A percentile compares a stretch with the other conserved stretches of the same genome.
These are phyloP conservation scores for Troides oblongomaculatus DNA, from an alignment of 2,888 invertebrate genomes.

Conservation along the genomic window DNA sequence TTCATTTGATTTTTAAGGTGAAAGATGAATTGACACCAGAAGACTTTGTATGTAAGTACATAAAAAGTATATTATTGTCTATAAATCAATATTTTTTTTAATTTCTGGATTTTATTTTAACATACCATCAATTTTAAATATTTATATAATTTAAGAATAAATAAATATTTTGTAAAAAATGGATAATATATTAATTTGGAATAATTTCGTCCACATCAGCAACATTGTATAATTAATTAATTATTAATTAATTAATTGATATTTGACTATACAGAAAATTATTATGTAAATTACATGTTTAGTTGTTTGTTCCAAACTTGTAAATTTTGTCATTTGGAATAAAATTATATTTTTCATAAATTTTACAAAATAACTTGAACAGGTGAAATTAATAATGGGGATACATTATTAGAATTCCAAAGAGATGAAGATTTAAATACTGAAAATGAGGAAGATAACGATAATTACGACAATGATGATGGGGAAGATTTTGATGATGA, in stretches of 20 bases:
- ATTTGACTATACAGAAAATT: too few relatives aligned
- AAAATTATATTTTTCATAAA: background rate
- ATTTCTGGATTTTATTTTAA: too few relatives aligned
- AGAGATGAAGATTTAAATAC: slow-evolving; percentile 41
- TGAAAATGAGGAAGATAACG: slow-evolving; percentile 35
- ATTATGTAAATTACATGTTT: too few relatives aligned
- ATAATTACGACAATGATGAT: slow-evolving; percentile 38
- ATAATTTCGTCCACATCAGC: too few relatives aligned
- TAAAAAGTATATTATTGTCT: background rate
- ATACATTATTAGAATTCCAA: slow-evolving; percentile 46
- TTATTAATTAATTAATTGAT: too few relatives aligned
- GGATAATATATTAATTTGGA: too few relatives aligned
- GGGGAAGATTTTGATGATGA: slow-evolving; percentile 41
- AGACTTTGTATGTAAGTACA: slow-evolving; percentile 64
- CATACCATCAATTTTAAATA: too few relatives aligned
- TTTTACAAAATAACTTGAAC: slow-evolving; percentile 28
- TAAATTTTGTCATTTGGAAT: background rate
- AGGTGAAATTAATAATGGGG: slow-evolving; percentile 55
- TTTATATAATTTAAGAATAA: too few relatives aligned
- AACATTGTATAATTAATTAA: too few relatives aligned
- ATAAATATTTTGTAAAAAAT: too few relatives aligned
- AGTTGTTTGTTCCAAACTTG: too few relatives aligned
- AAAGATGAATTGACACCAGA: slow-evolving; percentile 66
- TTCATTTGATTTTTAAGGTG: slow-evolving; percentile 51
- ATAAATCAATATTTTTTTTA: too few relatives aligned